Evolutionary conservation across 2,797 vertebrate species (phyloP).

Genomic region (Sebastes goodei): DNA sequence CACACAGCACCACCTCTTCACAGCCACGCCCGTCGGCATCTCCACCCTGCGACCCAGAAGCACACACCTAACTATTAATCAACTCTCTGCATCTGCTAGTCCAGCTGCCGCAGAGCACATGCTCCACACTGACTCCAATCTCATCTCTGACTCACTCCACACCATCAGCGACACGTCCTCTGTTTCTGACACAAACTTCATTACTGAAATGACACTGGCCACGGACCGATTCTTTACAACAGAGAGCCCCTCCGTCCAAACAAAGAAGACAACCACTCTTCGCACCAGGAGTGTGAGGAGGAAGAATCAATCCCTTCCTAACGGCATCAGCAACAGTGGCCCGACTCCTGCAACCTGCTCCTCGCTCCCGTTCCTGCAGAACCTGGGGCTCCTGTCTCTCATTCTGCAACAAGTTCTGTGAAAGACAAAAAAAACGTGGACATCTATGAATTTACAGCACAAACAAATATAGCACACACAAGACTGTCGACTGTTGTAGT

Average conservation of each 20-base stretch:
- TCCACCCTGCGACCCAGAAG: conserved; percentile 21
- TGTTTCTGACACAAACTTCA: conserved; percentile 37
- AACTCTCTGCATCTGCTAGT: conserved; percentile 9
- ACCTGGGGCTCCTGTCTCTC: conserved; percentile 52
- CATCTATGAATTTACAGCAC: conserved; percentile 27
- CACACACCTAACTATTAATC: conserved; percentile 29
- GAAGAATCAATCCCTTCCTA: conserved; percentile 67
- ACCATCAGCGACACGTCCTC: conserved; percentile 3
- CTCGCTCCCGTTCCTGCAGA: not conserved
- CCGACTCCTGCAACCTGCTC: not conserved
- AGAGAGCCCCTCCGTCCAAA: conserved; percentile 53
- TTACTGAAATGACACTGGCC: conserved; percentile 37
- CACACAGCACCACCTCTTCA: conserved; percentile 13
- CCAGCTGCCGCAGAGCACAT: conserved; percentile 9
- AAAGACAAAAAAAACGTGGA: conserved; percentile 17
- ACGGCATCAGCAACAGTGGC: conserved; percentile 39
- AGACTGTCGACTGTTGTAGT: not conserved
- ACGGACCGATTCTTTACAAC: conserved; percentile 56
- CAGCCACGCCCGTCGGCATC: conserved; percentile 26
- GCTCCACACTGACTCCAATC: conserved; percentile 24
- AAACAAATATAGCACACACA: conserved; percentile 33
- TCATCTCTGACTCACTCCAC: conserved; percentile 21
- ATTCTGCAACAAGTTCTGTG: conserved; percentile 40
- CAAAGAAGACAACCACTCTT: conserved; percentile 78
- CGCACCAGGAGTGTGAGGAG: conserved; percentile 81